These are phyloP conservation scores for Karalla daura DNA, from an alignment of 2,797 vertebrate genomes.

Conservation along the genomic window DNA sequence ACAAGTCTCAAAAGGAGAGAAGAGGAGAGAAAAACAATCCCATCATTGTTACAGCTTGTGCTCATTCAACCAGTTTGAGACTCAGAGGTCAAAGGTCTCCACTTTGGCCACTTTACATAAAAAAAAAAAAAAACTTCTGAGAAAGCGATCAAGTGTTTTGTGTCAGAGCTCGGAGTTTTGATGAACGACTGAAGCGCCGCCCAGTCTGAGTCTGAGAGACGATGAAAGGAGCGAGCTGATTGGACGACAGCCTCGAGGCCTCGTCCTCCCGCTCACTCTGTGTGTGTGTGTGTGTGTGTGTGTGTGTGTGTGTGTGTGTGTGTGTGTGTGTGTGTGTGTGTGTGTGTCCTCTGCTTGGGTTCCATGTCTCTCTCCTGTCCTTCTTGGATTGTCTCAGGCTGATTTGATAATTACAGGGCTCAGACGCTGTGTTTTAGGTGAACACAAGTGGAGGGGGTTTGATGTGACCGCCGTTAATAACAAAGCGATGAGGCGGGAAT, in stretches of 20 bases:
- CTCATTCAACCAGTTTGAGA: conserved; percentile 4
- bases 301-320: too few species aligned
- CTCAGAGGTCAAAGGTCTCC: conserved; percentile 16
- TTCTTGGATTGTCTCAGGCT: neutral
- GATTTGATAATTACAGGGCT: too few species aligned
- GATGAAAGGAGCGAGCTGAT: conserved; percentile 58
- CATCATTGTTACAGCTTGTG: neutral
- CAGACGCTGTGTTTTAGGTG: too few species aligned
- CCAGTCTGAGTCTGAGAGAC: conserved; percentile 1
- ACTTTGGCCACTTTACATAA: neutral
- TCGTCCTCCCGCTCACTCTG: neutral
- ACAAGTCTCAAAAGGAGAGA: too few species aligned
- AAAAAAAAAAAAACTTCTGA: conserved; percentile 21
- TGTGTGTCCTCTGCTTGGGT: neutral
- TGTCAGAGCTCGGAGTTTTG: conserved; percentile 34
- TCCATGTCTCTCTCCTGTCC: neutral
- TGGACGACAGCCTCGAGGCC: conserved; percentile 38
- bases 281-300: too few species aligned
- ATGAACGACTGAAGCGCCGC: conserved; percentile 39
- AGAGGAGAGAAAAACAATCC: neutral
- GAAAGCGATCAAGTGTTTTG: conserved; percentile 11
- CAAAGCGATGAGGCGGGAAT: neutral
- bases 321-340: too few species aligned
- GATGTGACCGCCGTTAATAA: neutral
- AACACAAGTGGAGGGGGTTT: neutral